Percentiles rank a stretch among this genome's conserved stretches.
These are phyloP conservation scores for Eupithecia subumbrata DNA, from an alignment of 2,888 invertebrate genomes.

Conservation along the genomic window DNA sequence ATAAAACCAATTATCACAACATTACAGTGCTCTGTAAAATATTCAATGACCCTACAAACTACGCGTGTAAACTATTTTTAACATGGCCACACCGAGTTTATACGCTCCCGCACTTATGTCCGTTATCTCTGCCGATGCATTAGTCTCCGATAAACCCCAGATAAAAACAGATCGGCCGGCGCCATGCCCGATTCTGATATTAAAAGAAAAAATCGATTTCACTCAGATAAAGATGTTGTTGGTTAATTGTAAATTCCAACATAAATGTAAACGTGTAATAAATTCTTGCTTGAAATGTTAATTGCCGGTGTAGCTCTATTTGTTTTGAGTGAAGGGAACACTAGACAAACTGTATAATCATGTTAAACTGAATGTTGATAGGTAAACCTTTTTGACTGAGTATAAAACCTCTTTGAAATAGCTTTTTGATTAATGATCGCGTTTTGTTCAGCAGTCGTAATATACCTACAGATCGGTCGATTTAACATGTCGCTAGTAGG, in stretches of 20 bases:
- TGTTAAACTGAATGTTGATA: constrained; percentile 2
- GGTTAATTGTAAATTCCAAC: constrained; percentile 78
- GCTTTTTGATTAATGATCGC: constrained; percentile 25
- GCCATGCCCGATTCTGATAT: constrained; percentile 80
- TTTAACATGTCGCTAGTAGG: constrained; percentile 52
- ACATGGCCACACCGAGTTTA: constrained; percentile 82
- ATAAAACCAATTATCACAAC: constrained; percentile 20
- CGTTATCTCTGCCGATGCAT: constrained; percentile 80
- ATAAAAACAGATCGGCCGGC: constrained; percentile 81
- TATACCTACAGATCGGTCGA: constrained; percentile 42
- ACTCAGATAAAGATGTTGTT: constrained; percentile 78
- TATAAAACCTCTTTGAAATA: constrained; percentile 21
- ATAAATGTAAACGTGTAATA: constrained; percentile 63
- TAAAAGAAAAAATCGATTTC: constrained; percentile 78
- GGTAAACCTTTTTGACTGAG: background rate
- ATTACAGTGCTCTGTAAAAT: constrained; percentile 32
- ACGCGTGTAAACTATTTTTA: constrained; percentile 83
- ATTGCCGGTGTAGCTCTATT: constrained; percentile 45
- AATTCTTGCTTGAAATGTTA: constrained; percentile 59
- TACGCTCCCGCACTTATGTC: constrained; percentile 82
- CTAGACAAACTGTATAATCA: constrained; percentile 15
- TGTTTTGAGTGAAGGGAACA: constrained; percentile 45
- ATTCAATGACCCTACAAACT: constrained; percentile 66
- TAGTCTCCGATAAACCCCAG: constrained; percentile 81
- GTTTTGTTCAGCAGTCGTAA: constrained; percentile 29